phyloP scores from a whole-genome alignment of 2,113 vertebrate species.

The Poecilia latipinna region DNA sequence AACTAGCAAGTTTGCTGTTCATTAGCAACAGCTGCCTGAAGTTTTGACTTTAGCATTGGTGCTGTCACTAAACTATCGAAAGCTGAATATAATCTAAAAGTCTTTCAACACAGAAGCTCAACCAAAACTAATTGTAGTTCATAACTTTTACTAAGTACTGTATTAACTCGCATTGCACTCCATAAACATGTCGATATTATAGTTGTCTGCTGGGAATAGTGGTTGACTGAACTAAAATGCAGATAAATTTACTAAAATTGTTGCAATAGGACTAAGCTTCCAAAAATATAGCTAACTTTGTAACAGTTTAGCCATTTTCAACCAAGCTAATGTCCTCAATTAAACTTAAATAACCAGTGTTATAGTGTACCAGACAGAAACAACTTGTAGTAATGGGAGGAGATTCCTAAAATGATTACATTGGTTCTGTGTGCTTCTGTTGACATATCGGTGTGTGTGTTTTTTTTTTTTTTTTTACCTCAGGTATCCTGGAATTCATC shows the following conservation, averaged over 20 bases:
- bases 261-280: not conserved
- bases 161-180: not conserved
- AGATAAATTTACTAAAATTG: not conserved
- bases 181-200: not conserved
- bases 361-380: not conserved
- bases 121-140: not conserved
- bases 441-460: slow-evolving; percentile 37
- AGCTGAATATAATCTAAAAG: too few relatives aligned
- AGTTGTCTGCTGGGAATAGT: not conserved
- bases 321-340: not conserved
- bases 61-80: too few relatives aligned
- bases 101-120: too few relatives aligned
- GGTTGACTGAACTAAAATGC: not conserved
- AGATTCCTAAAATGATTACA: not conserved
- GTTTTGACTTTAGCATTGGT: not conserved
- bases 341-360: not conserved
- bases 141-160: not conserved
- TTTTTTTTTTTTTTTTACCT: slow-evolving; percentile 45
- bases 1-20: not conserved
- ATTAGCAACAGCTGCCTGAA: too few relatives aligned
- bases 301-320: not conserved
- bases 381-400: slow-evolving; percentile 5
- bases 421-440: slow-evolving; percentile 12
- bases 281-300: not conserved
- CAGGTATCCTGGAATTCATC: slow-evolving; percentile 99